phyloP scores from a whole-genome alignment of 2,113 vertebrate genomes.

The Xiphophorus hellerii region DNA sequence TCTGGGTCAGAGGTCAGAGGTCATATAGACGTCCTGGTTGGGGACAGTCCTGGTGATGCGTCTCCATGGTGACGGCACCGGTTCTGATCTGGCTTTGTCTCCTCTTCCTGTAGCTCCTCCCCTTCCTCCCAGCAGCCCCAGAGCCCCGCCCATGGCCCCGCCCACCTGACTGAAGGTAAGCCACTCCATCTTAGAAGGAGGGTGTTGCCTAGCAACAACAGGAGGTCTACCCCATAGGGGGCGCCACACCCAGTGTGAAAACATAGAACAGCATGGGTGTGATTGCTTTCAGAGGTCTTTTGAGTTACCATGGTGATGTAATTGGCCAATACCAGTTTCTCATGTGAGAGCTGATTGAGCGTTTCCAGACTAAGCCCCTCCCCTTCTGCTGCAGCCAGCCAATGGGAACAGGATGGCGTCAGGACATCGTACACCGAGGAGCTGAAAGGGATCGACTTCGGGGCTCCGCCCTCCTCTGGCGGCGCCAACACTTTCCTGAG shows the following conservation, averaged over 20 bases:
- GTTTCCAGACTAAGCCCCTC: neutral
- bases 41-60: too few species aligned
- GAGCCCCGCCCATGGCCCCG: neutral
- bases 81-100: neutral
- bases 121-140: slow-evolving; percentile 8
- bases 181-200: neutral
- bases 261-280: too few species aligned
- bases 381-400: slow-evolving; percentile 44
- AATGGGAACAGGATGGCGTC: slow-evolving; percentile 24
- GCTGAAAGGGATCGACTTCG: slow-evolving; percentile 76
- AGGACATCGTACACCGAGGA: slow-evolving; percentile 74
- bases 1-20: too few species aligned
- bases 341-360: neutral
- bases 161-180: slow-evolving; percentile 27
- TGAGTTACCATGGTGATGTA: too few species aligned
- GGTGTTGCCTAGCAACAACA: too few species aligned
- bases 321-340: neutral
- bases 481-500: slow-evolving; percentile 59
- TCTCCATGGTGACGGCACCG: too few species aligned
- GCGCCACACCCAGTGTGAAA: too few species aligned
- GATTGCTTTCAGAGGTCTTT: too few species aligned
- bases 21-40: too few species aligned
- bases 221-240: too few species aligned
- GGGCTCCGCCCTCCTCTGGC: slow-evolving; percentile 14
- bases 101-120: slow-evolving; percentile 8